Conservation (phyloP, 2,888 invertebrate genomes). For the Sinohyriopsis cumingii region DNA sequence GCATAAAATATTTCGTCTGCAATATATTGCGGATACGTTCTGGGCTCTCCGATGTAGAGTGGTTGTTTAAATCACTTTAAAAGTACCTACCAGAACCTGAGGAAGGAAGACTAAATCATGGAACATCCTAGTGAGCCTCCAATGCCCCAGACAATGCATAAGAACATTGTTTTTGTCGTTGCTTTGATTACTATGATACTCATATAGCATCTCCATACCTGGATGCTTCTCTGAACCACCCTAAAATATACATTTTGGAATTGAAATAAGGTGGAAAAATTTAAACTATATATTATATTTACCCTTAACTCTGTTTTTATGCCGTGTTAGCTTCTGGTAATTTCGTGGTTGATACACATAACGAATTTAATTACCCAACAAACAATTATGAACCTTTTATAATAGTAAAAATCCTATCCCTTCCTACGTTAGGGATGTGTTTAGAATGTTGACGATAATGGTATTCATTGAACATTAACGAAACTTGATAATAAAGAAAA, state of each 20-base stretch:
- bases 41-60: no score
- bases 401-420: no score
- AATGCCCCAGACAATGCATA: constrained; percentile 66
- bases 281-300: background rate
- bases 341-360: background rate
- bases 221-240: constrained; percentile 50
- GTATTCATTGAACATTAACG: no score
- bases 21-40: no score
- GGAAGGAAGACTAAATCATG: constrained; percentile 66
- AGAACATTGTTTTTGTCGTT: constrained; percentile 63
- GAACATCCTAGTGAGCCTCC: constrained; percentile 64
- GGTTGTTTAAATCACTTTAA: background rate
- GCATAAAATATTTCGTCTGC: no score
- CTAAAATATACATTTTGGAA: constrained; percentile 23
- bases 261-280: background rate
- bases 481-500: no score
- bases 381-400: background rate
- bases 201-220: constrained; percentile 63
- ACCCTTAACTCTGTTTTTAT: no score
- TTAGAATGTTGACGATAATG: no score
- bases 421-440: no score
- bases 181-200: constrained; percentile 67
- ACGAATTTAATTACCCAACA: background rate
- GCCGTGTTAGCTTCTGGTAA: background rate
- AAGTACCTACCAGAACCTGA: constrained; percentile 54